Base-by-base conservation (phyloP, 2,888 invertebrate genomes). In the Gymnocheta viridis region DNA sequence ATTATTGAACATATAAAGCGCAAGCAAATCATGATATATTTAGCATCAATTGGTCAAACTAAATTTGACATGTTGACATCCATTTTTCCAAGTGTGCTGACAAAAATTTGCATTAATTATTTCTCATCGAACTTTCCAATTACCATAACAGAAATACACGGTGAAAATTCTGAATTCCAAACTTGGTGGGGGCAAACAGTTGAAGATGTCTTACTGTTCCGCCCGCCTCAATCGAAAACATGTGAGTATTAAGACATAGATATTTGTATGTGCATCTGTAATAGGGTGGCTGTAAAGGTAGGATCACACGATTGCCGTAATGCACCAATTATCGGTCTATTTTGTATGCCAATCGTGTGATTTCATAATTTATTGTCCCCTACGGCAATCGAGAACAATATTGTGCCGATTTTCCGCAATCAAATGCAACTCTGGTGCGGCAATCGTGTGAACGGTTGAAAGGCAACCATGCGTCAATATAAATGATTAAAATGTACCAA, bases 161-260 rank as follows among this genome's bases (percentile, higher is more conserved):
- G 91, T 4, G 87, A 87, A 12, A 89, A 88, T 0, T 87, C 89
- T 0, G 88, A 90, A 35, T 90, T 91, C 54, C 87, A 89, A 58
- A 89, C 91, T 0, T 73, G 89, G 4, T 92, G 92, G 91, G 91
- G 91, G 0, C 91, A 92, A 72, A 85, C 87, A 0, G 90, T 92
- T 0, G 87, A 90, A 32, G 91, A 92, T 88, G 89, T 92, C 0
- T 66, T 92, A 6, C 88, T 91, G 0, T 92, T 92, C 51, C 85
- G 91, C 9, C 92, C 92, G 4, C 91, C 91, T 2, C 92, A 92
- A 79, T 92, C 92, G 0, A 92, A 92, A 80, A 92, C 91, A 12
- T 91, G 92, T 89, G 86, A 87, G 87, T 86, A 27, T 19, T 60
- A 12, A 51, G 6, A 38, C 22, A 29, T 41, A 72, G 24, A 38